Evolutionary conservation across 2,113 vertebrate genomes (phyloP).

Genomic region (Spizaetus ornatus): DNA sequence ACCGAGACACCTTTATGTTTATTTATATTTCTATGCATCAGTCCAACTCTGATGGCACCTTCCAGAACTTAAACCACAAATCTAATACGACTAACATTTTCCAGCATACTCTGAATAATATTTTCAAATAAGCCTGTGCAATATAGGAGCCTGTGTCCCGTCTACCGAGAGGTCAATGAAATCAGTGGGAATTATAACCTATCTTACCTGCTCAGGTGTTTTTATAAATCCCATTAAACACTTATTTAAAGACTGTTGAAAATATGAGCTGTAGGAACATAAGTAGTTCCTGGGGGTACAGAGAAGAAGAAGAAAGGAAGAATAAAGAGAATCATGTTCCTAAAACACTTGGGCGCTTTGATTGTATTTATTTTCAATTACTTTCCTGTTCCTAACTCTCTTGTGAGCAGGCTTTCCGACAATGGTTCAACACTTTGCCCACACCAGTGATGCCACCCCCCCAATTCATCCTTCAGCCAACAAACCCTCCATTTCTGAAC

Average conservation of each 20-base stretch:
- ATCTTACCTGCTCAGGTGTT: slow-evolving; percentile 53
- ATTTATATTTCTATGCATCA: neutral
- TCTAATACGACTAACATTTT: neutral
- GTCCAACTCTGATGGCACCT: neutral
- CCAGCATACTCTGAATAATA: neutral
- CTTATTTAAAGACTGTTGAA: neutral
- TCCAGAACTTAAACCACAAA: neutral
- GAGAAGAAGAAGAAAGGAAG: neutral
- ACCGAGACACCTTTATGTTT: neutral
- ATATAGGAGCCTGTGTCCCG: neutral
- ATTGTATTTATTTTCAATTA: neutral
- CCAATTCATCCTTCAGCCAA: neutral
- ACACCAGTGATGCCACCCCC: neutral
- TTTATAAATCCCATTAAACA: slow-evolving; percentile 48
- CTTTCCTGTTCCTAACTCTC: neutral
- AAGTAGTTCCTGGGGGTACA: neutral
- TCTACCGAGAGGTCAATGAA: slow-evolving; percentile 16
- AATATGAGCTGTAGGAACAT: neutral
- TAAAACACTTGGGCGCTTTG: neutral
- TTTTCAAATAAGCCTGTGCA: neutral
- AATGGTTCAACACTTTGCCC: neutral
- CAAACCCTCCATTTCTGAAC: neutral
- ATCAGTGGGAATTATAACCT: slow-evolving; percentile 36
- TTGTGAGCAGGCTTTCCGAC: neutral
- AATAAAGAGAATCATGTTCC: neutral